Evolutionary conservation across 2,888 invertebrate genomes (phyloP).

Genomic region (Hipparchia sbordonii): DNA sequence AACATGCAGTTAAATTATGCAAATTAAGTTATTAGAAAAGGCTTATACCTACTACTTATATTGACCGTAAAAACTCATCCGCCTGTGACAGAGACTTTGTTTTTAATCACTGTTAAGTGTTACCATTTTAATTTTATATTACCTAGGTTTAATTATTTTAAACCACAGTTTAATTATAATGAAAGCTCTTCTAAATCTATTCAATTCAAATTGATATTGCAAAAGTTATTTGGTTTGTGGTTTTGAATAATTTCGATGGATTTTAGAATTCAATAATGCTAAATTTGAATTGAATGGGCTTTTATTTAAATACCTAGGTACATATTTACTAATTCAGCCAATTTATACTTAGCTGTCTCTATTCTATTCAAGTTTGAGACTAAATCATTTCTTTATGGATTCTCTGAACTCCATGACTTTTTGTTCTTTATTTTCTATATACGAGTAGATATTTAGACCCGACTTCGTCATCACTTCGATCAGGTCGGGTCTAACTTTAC

Average conservation of each 20-base stretch:
- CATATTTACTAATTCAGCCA: background rate
- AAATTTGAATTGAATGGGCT: slow-evolving; percentile 8
- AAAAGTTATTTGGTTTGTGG: slow-evolving; percentile 6
- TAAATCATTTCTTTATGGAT: background rate
- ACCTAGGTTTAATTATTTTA: background rate
- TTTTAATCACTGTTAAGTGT: background rate
- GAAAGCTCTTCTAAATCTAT: background rate
- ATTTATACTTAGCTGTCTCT: background rate
- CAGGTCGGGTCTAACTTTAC: no score
- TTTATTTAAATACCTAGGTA: background rate
- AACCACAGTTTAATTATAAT: background rate
- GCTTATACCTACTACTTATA: no score
- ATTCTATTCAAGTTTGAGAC: background rate
- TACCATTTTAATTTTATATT: background rate
- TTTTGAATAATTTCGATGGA: background rate
- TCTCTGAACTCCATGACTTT: background rate
- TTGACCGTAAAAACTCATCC: no score
- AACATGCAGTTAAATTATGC: no score
- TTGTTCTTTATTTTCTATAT: background rate
- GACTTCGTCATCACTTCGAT: no score
- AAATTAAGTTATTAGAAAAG: no score
- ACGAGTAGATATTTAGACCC: no score
- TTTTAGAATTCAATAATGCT: slow-evolving; percentile 10
- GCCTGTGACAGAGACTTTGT: no score
- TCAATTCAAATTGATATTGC: background rate